Evolutionary conservation across 2,888 invertebrate species (phyloP).

Genomic region (Heliconius erato): DNA sequence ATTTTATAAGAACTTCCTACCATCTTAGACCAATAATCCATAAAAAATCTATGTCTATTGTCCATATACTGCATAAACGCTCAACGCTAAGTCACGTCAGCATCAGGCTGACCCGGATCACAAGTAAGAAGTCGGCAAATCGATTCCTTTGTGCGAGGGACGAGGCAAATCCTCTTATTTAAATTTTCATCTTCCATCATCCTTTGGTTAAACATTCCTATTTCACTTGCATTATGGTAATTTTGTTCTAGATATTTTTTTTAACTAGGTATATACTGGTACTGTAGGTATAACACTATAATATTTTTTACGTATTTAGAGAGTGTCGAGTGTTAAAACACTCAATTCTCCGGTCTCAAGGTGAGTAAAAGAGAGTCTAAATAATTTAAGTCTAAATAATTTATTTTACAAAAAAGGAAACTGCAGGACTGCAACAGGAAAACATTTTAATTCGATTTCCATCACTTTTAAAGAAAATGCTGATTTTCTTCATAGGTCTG

Average conservation of each 20-base stretch:
- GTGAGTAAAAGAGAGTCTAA: too few relatives aligned
- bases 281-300: too few relatives aligned
- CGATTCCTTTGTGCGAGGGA: constrained; percentile 42
- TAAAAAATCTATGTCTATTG: background rate
- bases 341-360: too few relatives aligned
- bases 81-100: constrained; percentile 39
- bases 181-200: constrained; percentile 36
- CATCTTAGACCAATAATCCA: background rate
- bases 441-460: too few relatives aligned
- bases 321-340: too few relatives aligned
- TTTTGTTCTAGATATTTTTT: background rate
- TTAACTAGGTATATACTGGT: too few relatives aligned
- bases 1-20: too few relatives aligned
- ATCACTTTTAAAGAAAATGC: too few relatives aligned
- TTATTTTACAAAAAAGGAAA: too few relatives aligned
- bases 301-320: too few relatives aligned
- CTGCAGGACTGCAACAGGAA: too few relatives aligned
- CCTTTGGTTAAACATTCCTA: constrained; percentile 10
- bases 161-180: constrained; percentile 39
- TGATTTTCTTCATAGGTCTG: background rate
- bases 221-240: background rate
- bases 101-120: constrained; percentile 47
- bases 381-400: too few relatives aligned
- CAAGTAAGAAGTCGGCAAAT: constrained; percentile 40
- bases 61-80: background rate